Evolutionary conservation across 1,140 invertebrate genomes (phyloP).

Genomic region (Phocides pigmalion): DNA sequence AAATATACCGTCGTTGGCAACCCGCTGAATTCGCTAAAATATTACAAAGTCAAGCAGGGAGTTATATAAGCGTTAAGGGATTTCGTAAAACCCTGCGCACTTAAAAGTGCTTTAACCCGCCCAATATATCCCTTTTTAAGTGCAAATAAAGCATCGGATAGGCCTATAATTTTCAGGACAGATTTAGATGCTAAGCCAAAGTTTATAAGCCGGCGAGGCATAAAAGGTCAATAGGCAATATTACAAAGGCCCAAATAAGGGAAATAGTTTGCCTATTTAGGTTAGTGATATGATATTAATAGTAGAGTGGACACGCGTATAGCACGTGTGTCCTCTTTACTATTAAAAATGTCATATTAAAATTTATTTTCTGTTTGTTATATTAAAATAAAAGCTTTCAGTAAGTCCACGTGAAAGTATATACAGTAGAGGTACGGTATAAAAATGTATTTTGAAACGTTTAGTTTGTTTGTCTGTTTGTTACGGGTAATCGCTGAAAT

Average conservation of each 20-base stretch:
- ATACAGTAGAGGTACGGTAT: no score
- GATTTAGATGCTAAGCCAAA: slow-evolving; percentile 14
- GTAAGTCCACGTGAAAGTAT: no score
- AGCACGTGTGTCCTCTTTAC: no score
- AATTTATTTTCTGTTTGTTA: no score
- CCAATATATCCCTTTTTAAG: slow-evolving; percentile 20
- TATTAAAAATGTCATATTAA: no score
- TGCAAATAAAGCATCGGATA: slow-evolving; percentile 10
- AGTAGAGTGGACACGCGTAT: no score
- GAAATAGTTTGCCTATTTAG: slow-evolving; percentile 10
- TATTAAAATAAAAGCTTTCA: no score
- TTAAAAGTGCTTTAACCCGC: slow-evolving; percentile 8
- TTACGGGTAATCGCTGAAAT: no score
- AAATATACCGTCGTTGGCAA: neutral
- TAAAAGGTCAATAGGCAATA: slow-evolving; percentile 10
- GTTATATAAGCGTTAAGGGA: slow-evolving; percentile 5
- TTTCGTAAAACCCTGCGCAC: neutral
- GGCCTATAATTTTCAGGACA: slow-evolving; percentile 2
- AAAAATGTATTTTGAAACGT: no score
- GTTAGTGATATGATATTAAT: slow-evolving; percentile 2
- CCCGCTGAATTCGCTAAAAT: neutral
- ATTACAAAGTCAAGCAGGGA: slow-evolving; percentile 1
- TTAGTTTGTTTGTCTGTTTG: no score
- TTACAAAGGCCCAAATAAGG: slow-evolving; percentile 6
- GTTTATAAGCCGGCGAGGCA: neutral